Conservation (phyloP, 2,797 vertebrate species). For the Sebastes umbrosus region DNA sequence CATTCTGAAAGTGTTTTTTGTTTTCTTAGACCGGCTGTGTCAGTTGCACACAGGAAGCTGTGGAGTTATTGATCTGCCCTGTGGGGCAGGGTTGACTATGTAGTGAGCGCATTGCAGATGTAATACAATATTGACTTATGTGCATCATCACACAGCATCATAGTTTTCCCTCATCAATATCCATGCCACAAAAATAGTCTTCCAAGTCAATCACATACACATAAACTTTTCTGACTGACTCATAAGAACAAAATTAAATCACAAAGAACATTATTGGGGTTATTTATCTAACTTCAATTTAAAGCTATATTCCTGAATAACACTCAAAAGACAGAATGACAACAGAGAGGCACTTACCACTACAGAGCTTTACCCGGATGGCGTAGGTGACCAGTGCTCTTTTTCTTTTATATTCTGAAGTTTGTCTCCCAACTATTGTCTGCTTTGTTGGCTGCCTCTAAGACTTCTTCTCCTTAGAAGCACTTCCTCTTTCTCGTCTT, state of each 20-base stretch:
- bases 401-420: neutral
- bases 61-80: constrained; percentile 42
- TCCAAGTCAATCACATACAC: neutral
- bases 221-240: neutral
- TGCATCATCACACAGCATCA: neutral
- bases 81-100: constrained; percentile 2
- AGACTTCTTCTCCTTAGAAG: constrained; percentile 18
- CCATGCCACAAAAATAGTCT: neutral
- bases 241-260: neutral
- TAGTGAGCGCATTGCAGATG: constrained; percentile 64
- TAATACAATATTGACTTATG: constrained; percentile 52
- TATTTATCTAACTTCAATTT: neutral
- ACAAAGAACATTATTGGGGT: neutral
- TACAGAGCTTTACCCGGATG: neutral
- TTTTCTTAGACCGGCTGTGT: neutral
- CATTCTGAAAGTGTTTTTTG: neutral
- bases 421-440: neutral
- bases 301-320: constrained; percentile 1
- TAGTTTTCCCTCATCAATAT: neutral
- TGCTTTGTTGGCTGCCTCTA: neutral
- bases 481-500: neutral
- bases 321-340: neutral
- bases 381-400: neutral
- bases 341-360: constrained; percentile 51
- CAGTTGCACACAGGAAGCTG: neutral